Conservation (phyloP, 2,888 invertebrate species). For the Halocaridina rubra region DNA sequence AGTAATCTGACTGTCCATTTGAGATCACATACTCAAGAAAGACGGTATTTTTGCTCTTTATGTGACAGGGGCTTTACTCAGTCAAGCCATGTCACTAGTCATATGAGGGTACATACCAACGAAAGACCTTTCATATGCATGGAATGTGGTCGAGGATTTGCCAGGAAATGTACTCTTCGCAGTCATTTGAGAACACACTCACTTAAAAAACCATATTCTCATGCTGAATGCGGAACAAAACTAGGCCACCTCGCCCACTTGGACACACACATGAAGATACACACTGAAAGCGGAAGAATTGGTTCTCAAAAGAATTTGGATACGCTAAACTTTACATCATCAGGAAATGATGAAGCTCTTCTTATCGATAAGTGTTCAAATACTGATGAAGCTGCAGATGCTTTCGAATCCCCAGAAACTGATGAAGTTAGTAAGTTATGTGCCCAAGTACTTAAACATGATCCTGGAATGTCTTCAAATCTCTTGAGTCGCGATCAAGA, state of each 20-base stretch:
- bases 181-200: background rate
- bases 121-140: background rate
- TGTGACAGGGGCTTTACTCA: background rate
- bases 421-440: too few species aligned
- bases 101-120: background rate
- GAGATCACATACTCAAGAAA: background rate
- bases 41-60: background rate
- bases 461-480: too few species aligned
- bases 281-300: too few species aligned
- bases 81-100: background rate
- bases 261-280: slow-evolving; percentile 9
- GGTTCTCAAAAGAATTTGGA: too few species aligned
- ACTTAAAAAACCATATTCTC: background rate
- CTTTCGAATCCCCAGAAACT: too few species aligned
- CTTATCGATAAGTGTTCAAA: too few species aligned
- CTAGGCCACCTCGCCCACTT: too few species aligned
- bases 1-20: background rate
- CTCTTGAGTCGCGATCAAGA: too few species aligned
- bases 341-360: too few species aligned
- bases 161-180: background rate
- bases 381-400: too few species aligned
- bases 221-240: background rate
- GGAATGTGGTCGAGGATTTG: background rate
- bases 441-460: too few species aligned
- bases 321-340: too few species aligned